Conservation (phyloP, 2,797 vertebrate genomes). For the Cyprinella venusta region DNA sequence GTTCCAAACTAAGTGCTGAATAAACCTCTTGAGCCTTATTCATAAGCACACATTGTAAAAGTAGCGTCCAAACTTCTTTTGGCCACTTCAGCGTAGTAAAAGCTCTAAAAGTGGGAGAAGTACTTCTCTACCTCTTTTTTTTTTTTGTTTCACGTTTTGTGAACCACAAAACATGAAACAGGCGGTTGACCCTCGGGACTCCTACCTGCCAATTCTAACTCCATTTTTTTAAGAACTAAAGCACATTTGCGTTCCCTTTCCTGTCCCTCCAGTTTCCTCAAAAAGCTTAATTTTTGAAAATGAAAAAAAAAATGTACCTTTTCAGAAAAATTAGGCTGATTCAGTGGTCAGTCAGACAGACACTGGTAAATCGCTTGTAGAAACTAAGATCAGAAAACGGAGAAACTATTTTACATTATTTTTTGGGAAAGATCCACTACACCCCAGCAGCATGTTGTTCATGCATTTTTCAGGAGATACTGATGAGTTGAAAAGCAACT, state of each 20-base stretch:
- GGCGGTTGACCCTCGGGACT: not conserved
- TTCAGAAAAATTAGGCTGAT: too few relatives aligned
- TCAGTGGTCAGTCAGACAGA: not conserved
- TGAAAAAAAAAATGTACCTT: too few relatives aligned
- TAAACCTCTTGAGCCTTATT: too few relatives aligned
- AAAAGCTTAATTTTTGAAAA: too few relatives aligned
- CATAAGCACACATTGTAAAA: too few relatives aligned
- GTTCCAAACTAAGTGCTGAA: too few relatives aligned
- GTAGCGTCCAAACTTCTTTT: not conserved
- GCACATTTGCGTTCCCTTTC: not conserved
- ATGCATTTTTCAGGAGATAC: not conserved
- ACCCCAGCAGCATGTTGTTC: not conserved
- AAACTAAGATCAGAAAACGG: not conserved
- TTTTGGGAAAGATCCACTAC: not conserved
- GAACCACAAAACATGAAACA: not conserved
- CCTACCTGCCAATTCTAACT: not conserved
- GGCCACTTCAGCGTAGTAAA: not conserved
- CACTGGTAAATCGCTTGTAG: not conserved
- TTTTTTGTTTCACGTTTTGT: too few relatives aligned
- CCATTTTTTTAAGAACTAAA: not conserved
- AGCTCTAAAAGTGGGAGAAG: constrained; percentile 10
- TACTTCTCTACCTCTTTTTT: constrained; percentile 2
- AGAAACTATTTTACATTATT: not conserved
- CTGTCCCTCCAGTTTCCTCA: not conserved
- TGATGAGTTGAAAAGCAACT: not conserved